Base-by-base conservation (phyloP, 1,140 invertebrate species). In the Anthonomus grandis region DNA sequence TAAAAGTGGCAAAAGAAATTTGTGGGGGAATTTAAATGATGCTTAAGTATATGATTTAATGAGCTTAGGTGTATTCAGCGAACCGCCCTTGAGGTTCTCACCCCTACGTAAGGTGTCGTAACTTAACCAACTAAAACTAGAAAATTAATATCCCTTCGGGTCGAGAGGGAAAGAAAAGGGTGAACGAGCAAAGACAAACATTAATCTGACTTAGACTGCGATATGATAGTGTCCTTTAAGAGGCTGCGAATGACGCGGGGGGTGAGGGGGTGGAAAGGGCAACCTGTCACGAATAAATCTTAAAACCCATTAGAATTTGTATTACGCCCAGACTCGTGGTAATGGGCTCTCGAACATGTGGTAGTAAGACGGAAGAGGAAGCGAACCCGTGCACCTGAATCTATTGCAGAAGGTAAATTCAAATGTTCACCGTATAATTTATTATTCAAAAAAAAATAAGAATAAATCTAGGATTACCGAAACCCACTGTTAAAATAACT, bases 1-100 rank as follows among this genome's bases (percentile, higher is more conserved):
- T 38, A 37, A 55, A 38, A 48, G 55, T 50, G 46, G 13, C 22
- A 25, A 44, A 49, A 44, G 47, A 31, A 57, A n/a, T n/a, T n/a
- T n/a, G n/a, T n/a, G n/a, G n/a, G n/a, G n/a, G n/a, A n/a, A n/a
- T n/a, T n/a, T n/a, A n/a, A n/a, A n/a, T n/a, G n/a, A n/a, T n/a
- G n/a, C n/a, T n/a, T n/a, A n/a, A n/a, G n/a, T n/a, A n/a, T n/a
- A n/a, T n/a, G n/a, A n/a, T n/a, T n/a, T n/a, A n/a, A n/a, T n/a
- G n/a, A n/a, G n/a, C n/a, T n/a, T n/a, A n/a, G n/a, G n/a, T n/a
- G n/a, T n/a, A n/a, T n/a, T n/a, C n/a, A n/a, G n/a, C n/a, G n/a
- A n/a, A n/a, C n/a, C n/a, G n/a, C n/a, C n/a, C n/a, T n/a, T n/a
- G n/a, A n/a, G n/a, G n/a, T n/a, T n/a, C n/a, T n/a, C n/a, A n/a